phyloP scores from a whole-genome alignment of 1,140 invertebrate genomes.

The Drosophila orena region DNA sequence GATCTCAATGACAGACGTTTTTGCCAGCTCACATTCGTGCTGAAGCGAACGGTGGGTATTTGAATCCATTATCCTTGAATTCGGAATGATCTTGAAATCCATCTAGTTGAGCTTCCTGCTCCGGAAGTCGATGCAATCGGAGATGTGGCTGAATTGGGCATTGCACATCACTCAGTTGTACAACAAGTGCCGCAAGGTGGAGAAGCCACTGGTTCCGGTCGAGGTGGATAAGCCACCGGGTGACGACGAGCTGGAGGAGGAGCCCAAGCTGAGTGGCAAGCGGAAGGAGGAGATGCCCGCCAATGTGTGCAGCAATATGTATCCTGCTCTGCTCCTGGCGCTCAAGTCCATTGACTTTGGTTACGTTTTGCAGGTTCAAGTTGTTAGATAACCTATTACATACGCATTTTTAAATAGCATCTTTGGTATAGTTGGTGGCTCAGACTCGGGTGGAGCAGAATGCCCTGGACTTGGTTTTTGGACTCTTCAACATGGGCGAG shows the following conservation, averaged over 20 bases:
- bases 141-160: constrained; percentile 80
- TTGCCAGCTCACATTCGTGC: constrained; percentile 79
- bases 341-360: constrained; percentile 86
- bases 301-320: constrained; percentile 86
- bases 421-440: constrained; percentile 46
- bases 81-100: background rate
- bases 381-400: background rate
- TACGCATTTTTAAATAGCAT: background rate
- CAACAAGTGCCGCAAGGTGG: constrained; percentile 69
- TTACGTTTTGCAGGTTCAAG: constrained; percentile 85
- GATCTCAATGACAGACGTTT: constrained; percentile 77
- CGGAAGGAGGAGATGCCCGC: constrained; percentile 72
- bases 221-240: constrained; percentile 8
- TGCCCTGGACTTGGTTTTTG: constrained; percentile 68
- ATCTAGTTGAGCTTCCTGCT: constrained; percentile 63
- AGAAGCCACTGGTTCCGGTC: constrained; percentile 13
- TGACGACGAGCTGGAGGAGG: constrained; percentile 35
- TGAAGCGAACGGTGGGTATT: constrained; percentile 73
- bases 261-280: constrained; percentile 61
- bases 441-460: constrained; percentile 77
- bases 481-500: constrained; percentile 82
- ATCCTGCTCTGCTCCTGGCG: constrained; percentile 86
- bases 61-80: rapidly evolving
- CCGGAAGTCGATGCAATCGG: constrained; percentile 74
- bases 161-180: constrained; percentile 76